phyloP scores from a whole-genome alignment of 2,888 invertebrate species.

The Eucera pruinosa region DNA sequence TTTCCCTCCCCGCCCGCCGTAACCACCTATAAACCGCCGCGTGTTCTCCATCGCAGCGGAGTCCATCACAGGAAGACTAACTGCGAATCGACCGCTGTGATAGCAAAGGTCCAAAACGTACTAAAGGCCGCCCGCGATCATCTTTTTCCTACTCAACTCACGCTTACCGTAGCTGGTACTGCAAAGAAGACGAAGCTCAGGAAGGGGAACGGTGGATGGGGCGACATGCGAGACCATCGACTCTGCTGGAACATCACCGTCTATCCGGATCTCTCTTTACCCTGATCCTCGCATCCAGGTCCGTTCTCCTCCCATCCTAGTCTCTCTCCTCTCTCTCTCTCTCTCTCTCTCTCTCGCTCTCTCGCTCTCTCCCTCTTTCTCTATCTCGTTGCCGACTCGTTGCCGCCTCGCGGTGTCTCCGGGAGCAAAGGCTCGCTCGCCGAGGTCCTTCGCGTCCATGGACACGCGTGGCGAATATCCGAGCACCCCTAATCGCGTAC shows the following conservation, averaged over 20 bases:
- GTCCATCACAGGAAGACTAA: slow-evolving; percentile 97
- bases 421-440: no score
- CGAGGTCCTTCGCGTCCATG: no score
- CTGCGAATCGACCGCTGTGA: slow-evolving; percentile 94
- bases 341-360: no score
- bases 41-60: slow-evolving; percentile 87
- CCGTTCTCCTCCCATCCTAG: no score
- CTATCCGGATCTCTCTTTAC: slow-evolving; percentile 76
- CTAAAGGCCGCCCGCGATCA: slow-evolving; percentile 89
- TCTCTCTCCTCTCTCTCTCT: neutral
- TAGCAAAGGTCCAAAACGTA: slow-evolving; percentile 93
- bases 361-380: no score
- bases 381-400: no score
- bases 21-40: no score
- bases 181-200: slow-evolving; percentile 90
- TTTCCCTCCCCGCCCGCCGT: neutral
- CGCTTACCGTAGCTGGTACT: slow-evolving; percentile 88
- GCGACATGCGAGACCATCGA: slow-evolving; percentile 91
- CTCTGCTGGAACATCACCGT: slow-evolving; percentile 86
- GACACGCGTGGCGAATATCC: no score
- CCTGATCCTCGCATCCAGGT: slow-evolving; percentile 57
- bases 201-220: slow-evolving; percentile 99
- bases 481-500: no score
- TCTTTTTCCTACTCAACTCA: slow-evolving; percentile 90
- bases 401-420: no score